These are phyloP conservation scores for Ceriagrion tenellum DNA, from an alignment of 2,888 invertebrate species.

Conservation along the genomic window DNA sequence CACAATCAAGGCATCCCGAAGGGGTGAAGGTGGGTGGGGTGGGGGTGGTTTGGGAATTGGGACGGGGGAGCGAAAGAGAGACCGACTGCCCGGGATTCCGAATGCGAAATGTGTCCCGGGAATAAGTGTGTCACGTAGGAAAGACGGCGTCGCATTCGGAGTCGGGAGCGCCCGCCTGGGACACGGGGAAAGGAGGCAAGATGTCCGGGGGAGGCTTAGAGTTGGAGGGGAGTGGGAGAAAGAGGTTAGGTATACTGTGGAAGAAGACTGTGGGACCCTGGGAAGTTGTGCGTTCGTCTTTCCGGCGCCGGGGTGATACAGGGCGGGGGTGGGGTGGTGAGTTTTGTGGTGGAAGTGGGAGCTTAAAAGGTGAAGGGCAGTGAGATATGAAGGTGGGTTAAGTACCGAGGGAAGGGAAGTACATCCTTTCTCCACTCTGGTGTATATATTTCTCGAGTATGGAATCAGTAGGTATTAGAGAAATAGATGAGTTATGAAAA, in stretches of 20 bases:
- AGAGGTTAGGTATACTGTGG: too few relatives aligned
- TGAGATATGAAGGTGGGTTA: neutral
- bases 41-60: too few relatives aligned
- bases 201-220: neutral
- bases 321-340: neutral
- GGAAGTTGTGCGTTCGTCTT: neutral
- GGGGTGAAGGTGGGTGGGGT: neutral
- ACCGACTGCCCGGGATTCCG: neutral
- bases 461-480: too few relatives aligned
- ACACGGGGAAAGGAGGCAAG: neutral
- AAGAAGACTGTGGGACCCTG: neutral
- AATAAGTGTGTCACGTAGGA: slow-evolving; percentile 43
- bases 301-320: neutral
- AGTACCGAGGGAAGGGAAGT: neutral
- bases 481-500: too few relatives aligned
- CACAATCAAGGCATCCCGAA: neutral
- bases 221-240: too few relatives aligned
- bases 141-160: neutral
- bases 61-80: too few relatives aligned
- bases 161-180: neutral
- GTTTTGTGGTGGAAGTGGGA: neutral
- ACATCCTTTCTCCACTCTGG: neutral
- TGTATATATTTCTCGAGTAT: too few relatives aligned
- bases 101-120: slow-evolving; percentile 39
- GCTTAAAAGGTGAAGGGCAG: neutral